Evolutionary conservation across 2,888 invertebrate genomes (phyloP), one percentile per base, ranked within the genome.

Genomic region (Ectemnius continuus): DNA sequence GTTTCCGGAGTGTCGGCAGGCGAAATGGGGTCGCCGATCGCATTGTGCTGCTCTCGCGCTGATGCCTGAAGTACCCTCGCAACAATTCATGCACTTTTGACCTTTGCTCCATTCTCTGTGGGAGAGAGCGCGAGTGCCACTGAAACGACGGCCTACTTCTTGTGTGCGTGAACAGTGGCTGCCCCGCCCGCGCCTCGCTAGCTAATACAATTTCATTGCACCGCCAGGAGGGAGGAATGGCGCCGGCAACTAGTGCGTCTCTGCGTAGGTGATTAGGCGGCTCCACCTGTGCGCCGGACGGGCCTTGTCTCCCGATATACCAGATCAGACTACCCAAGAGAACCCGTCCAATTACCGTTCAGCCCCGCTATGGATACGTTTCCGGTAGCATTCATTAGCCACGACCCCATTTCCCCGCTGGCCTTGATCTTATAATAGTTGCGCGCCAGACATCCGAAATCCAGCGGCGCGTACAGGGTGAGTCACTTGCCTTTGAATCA

Each of bases 41-140:
- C 73, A 84, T 85, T 85, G 85, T 85, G 74, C 76, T 73, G 79
- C 76, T 76, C 78, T 73, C 67, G 52, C 68, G 79, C 70, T 72
- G 74, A 72, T 75, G 78, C 57, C 67, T 58, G 69, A 76, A 73
- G 75, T 68, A 76, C 78, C 79, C 36, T 80, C 74, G 79, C 80
- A 85, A 81, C 81, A 82, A 82, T 83, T 83, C 83, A 79, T 84
- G 86, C 84, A 82, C 85, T 86, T 84, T 86, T 84, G 78, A 85
- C 81, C 81, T 79, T 76, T 78, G 79, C 78, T 79, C 16, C 13
- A 28, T 56, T 26, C 57, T 61, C 56, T 67, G n/a, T 65, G 16
- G n/a, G 18, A 18, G 26, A 18, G 26, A 52, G 64, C 28, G 70
- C 28, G 63, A 65, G 73, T 63, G 71, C 69, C 60, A 70, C 70